Evolutionary conservation across 2,888 invertebrate genomes (phyloP), one percentile per base, ranked within the genome.

Genomic region (Campaea margaritaria): DNA sequence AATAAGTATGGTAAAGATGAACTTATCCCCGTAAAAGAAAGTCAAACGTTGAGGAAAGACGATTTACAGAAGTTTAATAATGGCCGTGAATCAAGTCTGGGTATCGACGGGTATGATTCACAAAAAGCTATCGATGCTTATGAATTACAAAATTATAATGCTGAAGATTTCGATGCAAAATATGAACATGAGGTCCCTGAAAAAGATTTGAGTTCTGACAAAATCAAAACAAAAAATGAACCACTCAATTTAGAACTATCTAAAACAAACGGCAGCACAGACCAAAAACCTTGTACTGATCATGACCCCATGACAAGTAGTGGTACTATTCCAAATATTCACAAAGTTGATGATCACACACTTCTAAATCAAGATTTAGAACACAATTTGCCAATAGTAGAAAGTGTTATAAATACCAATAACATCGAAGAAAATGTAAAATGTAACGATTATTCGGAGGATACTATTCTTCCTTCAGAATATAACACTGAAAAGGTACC

Each of bases 131-230:
- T 8, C 10, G 48, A 51, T 31, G 10, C 5, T 50, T 42, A 46
- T 27, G 47, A 41, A 43, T 56, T 52, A 27, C 56, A 52, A 47
- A 46, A 49, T 21, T 34, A 44, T 50, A 46, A 54, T 42, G 47
- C 34, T 50, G 53, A 62, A 36, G 62, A 61, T 31, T 50, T 53
- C 38, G 28, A 51, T 13, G 50, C 49, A 42, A 65, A 65, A 50
- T 67, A 72, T 57, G 57, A 64, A 38, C 55, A 74, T 11, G 74
- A 78, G 39, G 48, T 73, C 38, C 79, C 81, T 2, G 81, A 78
- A 67, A 79, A 76, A 65, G 75, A 78, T 61, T 43, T 72, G 21
- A 31, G 65, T 56, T 41, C 52, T 42, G 49, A 68, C 48, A 50
- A 59, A 42, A 12, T 54, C 34, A 28, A 46, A 64, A 39, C 53